Conservation (phyloP, 2,888 invertebrate genomes). For the Athrips mouffetella region DNA sequence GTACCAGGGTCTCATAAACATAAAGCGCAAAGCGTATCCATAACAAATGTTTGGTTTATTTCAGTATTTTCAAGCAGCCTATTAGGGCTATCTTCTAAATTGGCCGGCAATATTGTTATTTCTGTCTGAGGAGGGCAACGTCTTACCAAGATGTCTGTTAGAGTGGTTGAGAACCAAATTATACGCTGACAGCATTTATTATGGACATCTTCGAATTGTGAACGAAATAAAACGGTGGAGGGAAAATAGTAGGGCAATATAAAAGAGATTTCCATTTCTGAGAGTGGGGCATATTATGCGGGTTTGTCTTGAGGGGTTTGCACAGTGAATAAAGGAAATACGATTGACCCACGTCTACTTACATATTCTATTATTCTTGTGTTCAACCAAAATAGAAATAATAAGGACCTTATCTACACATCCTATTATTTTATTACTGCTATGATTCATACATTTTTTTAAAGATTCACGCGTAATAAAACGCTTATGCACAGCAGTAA, state of each 20-base stretch:
- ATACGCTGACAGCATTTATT: constrained; percentile 4
- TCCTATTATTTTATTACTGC: too few relatives aligned
- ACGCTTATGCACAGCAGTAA: too few relatives aligned
- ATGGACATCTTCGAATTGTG: constrained; percentile 2
- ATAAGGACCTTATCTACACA: too few relatives aligned
- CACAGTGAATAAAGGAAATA: too few relatives aligned
- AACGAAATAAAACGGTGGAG: neutral
- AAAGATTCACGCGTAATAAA: too few relatives aligned
- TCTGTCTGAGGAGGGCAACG: constrained; percentile 33
- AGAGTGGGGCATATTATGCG: neutral
- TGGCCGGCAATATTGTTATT: constrained; percentile 34
- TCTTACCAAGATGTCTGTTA: constrained; percentile 19
- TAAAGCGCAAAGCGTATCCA: constrained; percentile 30
- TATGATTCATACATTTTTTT: too few relatives aligned
- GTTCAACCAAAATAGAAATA: too few relatives aligned
- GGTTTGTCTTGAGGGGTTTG: too few relatives aligned
- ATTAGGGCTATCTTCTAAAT: constrained; percentile 40
- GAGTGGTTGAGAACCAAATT: constrained; percentile 8
- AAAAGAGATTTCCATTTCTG: neutral
- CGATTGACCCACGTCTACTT: too few relatives aligned
- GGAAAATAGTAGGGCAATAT: neutral
- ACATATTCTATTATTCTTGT: too few relatives aligned
- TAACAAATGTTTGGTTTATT: constrained; percentile 29
- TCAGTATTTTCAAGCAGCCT: constrained; percentile 28
- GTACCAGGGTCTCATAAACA: constrained; percentile 27